Evolutionary conservation across 2,888 invertebrate species (phyloP), one percentile per base, ranked within the genome.

Genomic region (Boloria euphrosyne): DNA sequence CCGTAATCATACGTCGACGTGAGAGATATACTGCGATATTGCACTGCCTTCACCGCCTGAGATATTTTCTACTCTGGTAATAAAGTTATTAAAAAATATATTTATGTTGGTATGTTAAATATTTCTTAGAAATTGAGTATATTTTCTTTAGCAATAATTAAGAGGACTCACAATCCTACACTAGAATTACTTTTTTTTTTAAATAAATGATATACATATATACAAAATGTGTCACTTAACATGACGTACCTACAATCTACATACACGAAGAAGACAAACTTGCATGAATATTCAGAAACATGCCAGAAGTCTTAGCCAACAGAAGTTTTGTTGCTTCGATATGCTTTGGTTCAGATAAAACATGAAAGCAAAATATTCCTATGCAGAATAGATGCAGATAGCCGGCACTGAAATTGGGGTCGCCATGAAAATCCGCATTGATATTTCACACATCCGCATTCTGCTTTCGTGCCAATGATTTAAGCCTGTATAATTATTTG

Each of bases 361-460:
- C 60, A 67, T 65, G 55, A 67, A 67, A 67, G 67, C 62, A 31
- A 51, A 65, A 62, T 65, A 65, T 59, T 61, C 18, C 57, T 53
- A 69, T 58, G 68, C 66, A 64, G 62, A 65, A 65, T 60, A 62
- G 60, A 62, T 58, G 68, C 70, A 66, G 68, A 65, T 67, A 63
- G 67, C 59, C 62, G 62, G 31, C 50, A 58, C 65, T 64, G 51
- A 65, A 69, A 71, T 71, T 67, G 70, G 62, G 69, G 67, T 62
- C 66, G 50, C 53, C 50, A 61, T 66, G 67, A 61, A 67, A 65
- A 69, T 67, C 65, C 67, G 71, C 69, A 71, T 69, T 71, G 68
- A 70, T 65, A 65, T 71, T 67, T 69, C 69, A 67, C 71, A 65
- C 55, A 68, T 67, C 65, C 65, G 69, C 69, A 69, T 67, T 47